Evolutionary conservation across 2,888 invertebrate species (phyloP), one percentile per base, ranked within the genome.

Genomic region (Orchestes rusci): DNA sequence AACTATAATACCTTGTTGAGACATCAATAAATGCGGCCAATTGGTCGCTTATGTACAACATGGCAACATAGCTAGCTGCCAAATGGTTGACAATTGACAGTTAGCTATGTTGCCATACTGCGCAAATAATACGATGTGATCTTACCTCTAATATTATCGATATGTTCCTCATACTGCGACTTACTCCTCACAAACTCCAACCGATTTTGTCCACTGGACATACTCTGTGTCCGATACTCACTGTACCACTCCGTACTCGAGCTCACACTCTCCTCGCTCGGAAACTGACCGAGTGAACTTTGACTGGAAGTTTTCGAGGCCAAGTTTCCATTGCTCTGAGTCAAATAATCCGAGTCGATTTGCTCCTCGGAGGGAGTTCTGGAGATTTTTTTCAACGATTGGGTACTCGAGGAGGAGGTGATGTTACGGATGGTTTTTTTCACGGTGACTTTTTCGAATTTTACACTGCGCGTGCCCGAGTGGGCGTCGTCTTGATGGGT

Each of bases 91-190:
- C n/a, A n/a, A n/a, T n/a, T n/a, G n/a, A n/a, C n/a, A n/a, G n/a
- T n/a, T n/a, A n/a, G n/a, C n/a, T n/a, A n/a, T n/a, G n/a, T n/a
- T n/a, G n/a, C n/a, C n/a, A n/a, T n/a, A n/a, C n/a, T n/a, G n/a
- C n/a, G n/a, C n/a, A n/a, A n/a, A n/a, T n/a, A n/a, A n/a, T n/a
- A n/a, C 19, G 4, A 20, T 3, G 23, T 10, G 10, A 20, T 12
- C 42, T 18, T 78, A 89, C 89, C 87, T 86, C 83, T 79, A 64
- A 86, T 86, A 70, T 83, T 80, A 58, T 81, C 84, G 65, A 90
- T 90, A 70, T 89, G 89, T 43, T 83, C 81, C 69, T 90, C 90
- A 70, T 84, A 89, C 69, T 88, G 85, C 60, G 83, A 84, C 65
- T 82, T 82, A 70, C 83, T 86, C 64, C 86, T 76, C 53, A 80